A percentile compares a stretch with the other conserved stretches of the same genome.
Conservation (phyloP, 2,888 invertebrate species). For the Coelinius sp. region DNA sequence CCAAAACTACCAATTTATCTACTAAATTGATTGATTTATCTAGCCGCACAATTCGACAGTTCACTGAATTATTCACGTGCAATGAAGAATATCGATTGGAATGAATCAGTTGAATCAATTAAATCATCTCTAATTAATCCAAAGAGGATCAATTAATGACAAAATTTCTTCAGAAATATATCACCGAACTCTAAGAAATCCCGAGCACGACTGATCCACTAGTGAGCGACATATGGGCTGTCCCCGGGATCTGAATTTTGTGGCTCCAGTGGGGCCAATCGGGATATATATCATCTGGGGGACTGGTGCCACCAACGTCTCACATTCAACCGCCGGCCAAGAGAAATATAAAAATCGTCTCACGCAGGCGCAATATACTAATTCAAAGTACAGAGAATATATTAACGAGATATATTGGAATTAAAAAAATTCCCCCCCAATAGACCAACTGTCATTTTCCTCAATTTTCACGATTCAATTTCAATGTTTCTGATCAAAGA, state of each 20-base stretch:
- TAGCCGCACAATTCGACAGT: slow-evolving; percentile 7
- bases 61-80: background rate
- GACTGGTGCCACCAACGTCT: slow-evolving; percentile 28
- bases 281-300: slow-evolving; percentile 45
- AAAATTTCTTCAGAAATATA: background rate
- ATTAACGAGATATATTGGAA: background rate
- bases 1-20: background rate
- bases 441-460: background rate
- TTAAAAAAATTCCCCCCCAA: background rate
- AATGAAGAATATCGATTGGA: background rate
- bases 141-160: background rate
- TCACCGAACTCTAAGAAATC: slow-evolving; percentile 62
- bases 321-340: slow-evolving; percentile 21
- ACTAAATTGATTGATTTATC: background rate
- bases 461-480: background rate
- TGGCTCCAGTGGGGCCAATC: slow-evolving; percentile 55
- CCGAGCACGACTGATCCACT: slow-evolving; percentile 62
- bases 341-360: slow-evolving; percentile 14
- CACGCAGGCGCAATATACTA: slow-evolving; percentile 32
- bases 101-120: background rate
- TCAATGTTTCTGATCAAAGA: background rate
- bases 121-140: background rate
- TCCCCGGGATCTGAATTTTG: slow-evolving; percentile 53
- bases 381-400: background rate
- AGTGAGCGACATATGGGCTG: slow-evolving; percentile 50